These are phyloP conservation scores for Micropterix aruncella DNA, from an alignment of 2,888 invertebrate genomes.

Conservation along the genomic window DNA sequence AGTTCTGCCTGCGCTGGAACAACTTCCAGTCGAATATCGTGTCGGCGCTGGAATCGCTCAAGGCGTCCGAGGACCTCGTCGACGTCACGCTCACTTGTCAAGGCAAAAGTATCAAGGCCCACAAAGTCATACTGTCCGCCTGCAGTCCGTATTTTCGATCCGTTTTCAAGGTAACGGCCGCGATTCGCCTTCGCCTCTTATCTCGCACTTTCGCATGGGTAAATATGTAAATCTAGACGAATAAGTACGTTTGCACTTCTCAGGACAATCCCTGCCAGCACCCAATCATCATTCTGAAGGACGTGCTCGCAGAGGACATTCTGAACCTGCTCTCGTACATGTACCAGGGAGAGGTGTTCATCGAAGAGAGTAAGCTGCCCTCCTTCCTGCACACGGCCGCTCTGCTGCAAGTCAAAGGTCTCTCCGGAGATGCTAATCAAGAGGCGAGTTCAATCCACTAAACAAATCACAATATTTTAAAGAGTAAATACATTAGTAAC, in stretches of 20 bases:
- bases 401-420: conserved; percentile 50
- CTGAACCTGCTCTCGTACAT: conserved; percentile 53
- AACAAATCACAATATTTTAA: too few species aligned
- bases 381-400: conserved; percentile 54
- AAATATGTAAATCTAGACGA: conserved; percentile 9
- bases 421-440: conserved; percentile 41
- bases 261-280: conserved; percentile 62
- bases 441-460: too few species aligned
- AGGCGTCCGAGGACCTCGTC: conserved; percentile 54
- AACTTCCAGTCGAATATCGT: conserved; percentile 58
- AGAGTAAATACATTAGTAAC: too few species aligned
- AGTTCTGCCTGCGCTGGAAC: conserved; percentile 63
- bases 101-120: conserved; percentile 56
- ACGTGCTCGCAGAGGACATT: conserved; percentile 51
- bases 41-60: conserved; percentile 52
- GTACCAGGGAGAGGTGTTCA: conserved; percentile 59
- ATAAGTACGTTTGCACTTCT: conserved; percentile 9
- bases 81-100: conserved; percentile 63
- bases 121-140: conserved; percentile 61
- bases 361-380: conserved; percentile 48
- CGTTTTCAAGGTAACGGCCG: conserved; percentile 47
- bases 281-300: conserved; percentile 57
- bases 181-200: neutral
- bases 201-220: conserved; percentile 7
- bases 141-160: conserved; percentile 63